Percentiles rank a stretch among this genome's conserved stretches.
These are phyloP conservation scores for Raja brachyura DNA, from an alignment of 2,113 vertebrate genomes.

Conservation along the genomic window DNA sequence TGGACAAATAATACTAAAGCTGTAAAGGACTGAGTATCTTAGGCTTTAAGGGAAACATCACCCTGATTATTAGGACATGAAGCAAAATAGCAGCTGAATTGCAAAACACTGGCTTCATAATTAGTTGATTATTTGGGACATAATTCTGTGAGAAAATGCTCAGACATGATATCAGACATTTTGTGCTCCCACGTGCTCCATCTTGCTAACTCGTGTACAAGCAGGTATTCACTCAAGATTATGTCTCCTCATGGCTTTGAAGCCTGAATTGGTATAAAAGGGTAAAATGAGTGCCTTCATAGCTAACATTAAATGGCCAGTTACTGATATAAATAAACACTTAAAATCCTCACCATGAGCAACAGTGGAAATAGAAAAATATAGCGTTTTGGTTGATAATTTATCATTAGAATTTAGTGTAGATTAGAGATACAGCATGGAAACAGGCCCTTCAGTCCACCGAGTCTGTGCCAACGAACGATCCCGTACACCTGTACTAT, in stretches of 20 bases:
- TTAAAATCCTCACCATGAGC: not conserved
- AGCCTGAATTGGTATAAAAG: no score
- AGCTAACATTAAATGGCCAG: no score
- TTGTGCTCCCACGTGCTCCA: not conserved
- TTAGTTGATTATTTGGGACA: not conserved
- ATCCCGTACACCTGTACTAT: no score
- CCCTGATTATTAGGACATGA: not conserved
- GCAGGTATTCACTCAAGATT: no score
- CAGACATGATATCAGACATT: not conserved
- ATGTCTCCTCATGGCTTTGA: no score
- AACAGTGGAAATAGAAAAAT: not conserved
- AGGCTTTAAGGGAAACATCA: no score
- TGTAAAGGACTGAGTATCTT: not conserved
- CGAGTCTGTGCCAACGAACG: no score
- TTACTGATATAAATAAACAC: not conserved
- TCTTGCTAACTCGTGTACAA: not conserved
- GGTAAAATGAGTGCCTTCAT: not conserved
- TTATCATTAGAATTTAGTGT: not conserved
- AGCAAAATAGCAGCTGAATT: not conserved
- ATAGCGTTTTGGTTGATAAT: not conserved
- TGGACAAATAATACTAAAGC: not conserved
- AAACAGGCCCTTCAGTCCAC: no score
- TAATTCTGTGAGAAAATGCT: no score
- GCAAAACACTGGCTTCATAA: not conserved
- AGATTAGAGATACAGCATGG: no score